Base-by-base conservation (phyloP, 2,888 invertebrate species). In the Diaprepes abbreviatus region DNA sequence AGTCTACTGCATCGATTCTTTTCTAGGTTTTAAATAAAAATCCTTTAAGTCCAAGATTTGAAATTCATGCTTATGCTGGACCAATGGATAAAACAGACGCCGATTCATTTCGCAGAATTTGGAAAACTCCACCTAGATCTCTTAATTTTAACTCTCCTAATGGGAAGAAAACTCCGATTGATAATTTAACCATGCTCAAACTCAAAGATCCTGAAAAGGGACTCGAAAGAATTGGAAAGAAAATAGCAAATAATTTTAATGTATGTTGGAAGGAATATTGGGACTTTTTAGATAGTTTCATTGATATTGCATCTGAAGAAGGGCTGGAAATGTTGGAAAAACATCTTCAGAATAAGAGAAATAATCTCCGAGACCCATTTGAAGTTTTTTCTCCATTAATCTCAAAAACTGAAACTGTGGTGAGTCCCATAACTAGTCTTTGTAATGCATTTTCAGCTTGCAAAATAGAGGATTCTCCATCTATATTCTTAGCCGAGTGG, bases 201-300 rank as follows among this genome's bases (percentile, higher is more conserved):
- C 76, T 79, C 40, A 80, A 88, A 55, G 96, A 97, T 81, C 88
- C 90, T 28, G 91, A 92, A 66, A 97, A 96, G 81, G 97, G 97
- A 0, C 85, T 96, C n/a, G 97, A 97, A 83, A 85, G 91, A 75
- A 89, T 94, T 40, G 96, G 95, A 72, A 91, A 92, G 78, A 86
- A 87, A 74, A 81, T 93, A 73, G 94, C 95, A 0, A 88, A 89
- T 72, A 88, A 92, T 81, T 88, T 90, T 82, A 87, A 91, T 60
- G 87, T 94, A 0, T 88, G 89, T 7, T 97, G 97, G 97, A 91
- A 90, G 71, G 97, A 98, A 80, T 94, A 94, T 84, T 98, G 97
- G 97, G 91, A 92, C 4, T 97, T 97, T 81, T 85, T 97, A 10
- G 91, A 92, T 75, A 88, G 89, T 1, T 96, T 93, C 82, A 88